phyloP scores from a whole-genome alignment of 1,140 invertebrate species.

The Uloborus diversus region DNA sequence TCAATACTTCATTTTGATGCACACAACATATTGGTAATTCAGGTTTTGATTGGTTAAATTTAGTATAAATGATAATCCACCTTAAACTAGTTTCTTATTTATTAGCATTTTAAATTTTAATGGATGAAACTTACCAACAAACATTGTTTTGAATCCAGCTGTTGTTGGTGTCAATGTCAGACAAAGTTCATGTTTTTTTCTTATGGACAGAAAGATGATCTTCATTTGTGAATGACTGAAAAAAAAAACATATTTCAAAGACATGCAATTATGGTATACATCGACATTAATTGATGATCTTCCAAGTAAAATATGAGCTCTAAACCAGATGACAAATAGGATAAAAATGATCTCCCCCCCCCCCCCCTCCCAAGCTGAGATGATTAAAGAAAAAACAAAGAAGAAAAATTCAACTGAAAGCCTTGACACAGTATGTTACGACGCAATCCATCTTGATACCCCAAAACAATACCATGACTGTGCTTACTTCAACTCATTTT shows the following conservation, averaged over 20 bases:
- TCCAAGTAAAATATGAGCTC: constrained; percentile 7
- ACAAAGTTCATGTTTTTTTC: constrained; percentile 81
- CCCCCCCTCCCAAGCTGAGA: neutral
- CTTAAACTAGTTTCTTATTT: neutral
- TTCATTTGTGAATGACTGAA: constrained; percentile 78
- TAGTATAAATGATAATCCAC: neutral
- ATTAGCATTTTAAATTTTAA: neutral
- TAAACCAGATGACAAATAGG: neutral
- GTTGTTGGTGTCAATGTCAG: constrained; percentile 72
- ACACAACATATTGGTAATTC: neutral
- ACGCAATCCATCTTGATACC: too few species aligned
- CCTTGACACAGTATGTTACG: too few species aligned
- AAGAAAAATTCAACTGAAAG: neutral
- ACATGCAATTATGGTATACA: too few species aligned
- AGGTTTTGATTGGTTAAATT: neutral
- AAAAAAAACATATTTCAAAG: constrained; percentile 36
- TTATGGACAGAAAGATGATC: constrained; percentile 80
- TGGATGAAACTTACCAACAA: constrained; percentile 59
- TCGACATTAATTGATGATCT: constrained; percentile 44
- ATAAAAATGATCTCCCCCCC: neutral
- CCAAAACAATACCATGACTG: too few species aligned
- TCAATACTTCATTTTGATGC: neutral
- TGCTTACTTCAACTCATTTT: too few species aligned
- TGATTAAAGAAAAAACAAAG: neutral
- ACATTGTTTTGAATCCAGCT: constrained; percentile 56